phyloP scores from a whole-genome alignment of 2,888 invertebrate species.

The Pachydiplax longipennis region DNA sequence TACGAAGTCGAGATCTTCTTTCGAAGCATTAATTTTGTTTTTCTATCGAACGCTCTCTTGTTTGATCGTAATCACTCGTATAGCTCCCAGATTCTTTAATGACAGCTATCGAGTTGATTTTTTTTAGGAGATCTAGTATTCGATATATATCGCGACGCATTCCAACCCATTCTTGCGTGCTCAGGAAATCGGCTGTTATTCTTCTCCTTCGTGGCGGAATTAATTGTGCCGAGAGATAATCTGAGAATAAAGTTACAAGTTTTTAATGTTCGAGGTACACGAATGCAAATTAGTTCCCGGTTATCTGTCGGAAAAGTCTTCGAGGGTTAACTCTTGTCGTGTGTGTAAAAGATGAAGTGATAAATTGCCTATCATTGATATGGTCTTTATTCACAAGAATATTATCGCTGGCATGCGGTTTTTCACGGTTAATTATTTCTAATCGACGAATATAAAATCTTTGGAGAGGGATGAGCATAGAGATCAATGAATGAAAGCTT shows the following conservation, averaged over 20 bases:
- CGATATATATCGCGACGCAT: too few species aligned
- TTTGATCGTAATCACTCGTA: too few species aligned
- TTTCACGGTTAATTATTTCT: not conserved
- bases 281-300: not conserved
- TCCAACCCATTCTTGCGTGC: not conserved
- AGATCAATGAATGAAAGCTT: too few species aligned
- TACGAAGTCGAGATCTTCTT: too few species aligned
- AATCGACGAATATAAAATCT: not conserved
- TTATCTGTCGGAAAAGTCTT: not conserved
- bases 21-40: too few species aligned
- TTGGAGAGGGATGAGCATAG: too few species aligned
- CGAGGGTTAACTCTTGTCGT: not conserved
- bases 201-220: not conserved
- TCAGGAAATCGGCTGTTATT: not conserved
- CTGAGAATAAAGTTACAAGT: not conserved
- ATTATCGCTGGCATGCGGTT: not conserved
- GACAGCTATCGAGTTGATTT: too few species aligned
- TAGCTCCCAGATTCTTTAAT: too few species aligned
- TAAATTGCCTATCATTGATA: not conserved
- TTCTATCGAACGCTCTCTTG: too few species aligned
- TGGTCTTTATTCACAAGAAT: not conserved
- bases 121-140: too few species aligned
- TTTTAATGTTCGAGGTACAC: not conserved
- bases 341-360: not conserved
- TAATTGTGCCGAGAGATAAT: not conserved